A percentile compares a stretch with the other conserved stretches of the same genome.
Conservation (phyloP, 2,797 vertebrate genomes). For the Lepidocolaptes lacrymiger region DNA sequence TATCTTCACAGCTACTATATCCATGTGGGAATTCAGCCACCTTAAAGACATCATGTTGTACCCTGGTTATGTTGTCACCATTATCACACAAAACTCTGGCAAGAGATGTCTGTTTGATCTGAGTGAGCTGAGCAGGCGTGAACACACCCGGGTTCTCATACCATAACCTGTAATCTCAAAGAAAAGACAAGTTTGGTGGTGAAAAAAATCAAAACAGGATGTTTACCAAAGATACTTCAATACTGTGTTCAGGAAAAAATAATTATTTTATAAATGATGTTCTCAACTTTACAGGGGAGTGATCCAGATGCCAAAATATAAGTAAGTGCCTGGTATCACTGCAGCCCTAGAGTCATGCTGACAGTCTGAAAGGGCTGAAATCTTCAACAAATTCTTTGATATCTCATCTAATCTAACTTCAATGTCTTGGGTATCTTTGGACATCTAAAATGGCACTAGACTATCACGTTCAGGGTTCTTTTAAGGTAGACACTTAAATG, state of each 20-base stretch:
- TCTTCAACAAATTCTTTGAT: neutral
- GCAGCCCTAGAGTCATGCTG: neutral
- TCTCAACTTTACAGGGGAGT: neutral
- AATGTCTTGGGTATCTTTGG: neutral
- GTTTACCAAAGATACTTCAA: neutral
- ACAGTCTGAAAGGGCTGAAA: neutral
- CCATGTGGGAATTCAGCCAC: constrained; percentile 92
- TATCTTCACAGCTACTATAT: constrained; percentile 87
- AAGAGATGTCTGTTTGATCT: constrained; percentile 93
- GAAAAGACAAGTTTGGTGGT: constrained; percentile 36
- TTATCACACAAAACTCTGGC: constrained; percentile 94
- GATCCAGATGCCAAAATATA: neutral
- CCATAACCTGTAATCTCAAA: constrained; percentile 88
- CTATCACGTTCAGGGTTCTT: neutral
- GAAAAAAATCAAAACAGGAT: neutral
- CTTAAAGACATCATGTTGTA: constrained; percentile 90
- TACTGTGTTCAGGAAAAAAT: neutral
- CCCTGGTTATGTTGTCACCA: constrained; percentile 93
- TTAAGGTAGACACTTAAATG: neutral
- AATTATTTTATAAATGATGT: neutral
- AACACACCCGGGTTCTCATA: constrained; percentile 95
- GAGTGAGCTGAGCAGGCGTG: constrained; percentile 92
- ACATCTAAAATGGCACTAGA: neutral
- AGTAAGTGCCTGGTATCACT: neutral
- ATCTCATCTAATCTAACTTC: neutral